Percentiles rank a stretch among this genome's conserved stretches.
Conservation (phyloP, 2,797 vertebrate genomes). For the Lerista edwardsae region DNA sequence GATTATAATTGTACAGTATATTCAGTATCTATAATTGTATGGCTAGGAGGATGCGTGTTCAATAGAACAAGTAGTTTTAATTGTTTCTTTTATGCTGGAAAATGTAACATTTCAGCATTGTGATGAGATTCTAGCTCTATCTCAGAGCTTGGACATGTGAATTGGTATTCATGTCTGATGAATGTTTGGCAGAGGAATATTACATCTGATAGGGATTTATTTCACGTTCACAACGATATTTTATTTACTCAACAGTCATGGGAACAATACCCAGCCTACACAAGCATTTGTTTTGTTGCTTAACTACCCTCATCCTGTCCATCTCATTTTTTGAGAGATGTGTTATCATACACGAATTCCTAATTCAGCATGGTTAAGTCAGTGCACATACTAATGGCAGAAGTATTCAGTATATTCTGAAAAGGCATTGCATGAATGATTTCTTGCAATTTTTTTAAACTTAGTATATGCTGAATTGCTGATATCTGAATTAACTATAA, state of each 20-base stretch:
- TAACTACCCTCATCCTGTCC: background rate
- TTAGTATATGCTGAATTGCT: background rate
- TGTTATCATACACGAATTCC: background rate
- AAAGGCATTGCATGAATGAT: background rate
- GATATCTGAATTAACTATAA: background rate
- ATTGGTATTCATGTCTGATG: slow-evolving; percentile 69
- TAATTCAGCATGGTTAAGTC: slow-evolving; percentile 10
- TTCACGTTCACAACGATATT: slow-evolving; percentile 66
- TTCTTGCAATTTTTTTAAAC: slow-evolving; percentile 20
- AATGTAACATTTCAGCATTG: slow-evolving; percentile 48
- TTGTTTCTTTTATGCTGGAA: slow-evolving; percentile 43
- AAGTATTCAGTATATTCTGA: slow-evolving; percentile 39
- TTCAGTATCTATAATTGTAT: too few relatives aligned
- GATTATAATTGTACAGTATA: too few relatives aligned
- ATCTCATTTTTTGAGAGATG: too few relatives aligned
- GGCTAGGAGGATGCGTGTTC: background rate
- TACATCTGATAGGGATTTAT: slow-evolving; percentile 66
- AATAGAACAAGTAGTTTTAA: background rate
- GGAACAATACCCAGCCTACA: slow-evolving; percentile 10
- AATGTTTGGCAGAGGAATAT: slow-evolving; percentile 65
- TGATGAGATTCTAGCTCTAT: slow-evolving; percentile 66
- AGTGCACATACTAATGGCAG: background rate
- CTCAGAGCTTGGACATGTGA: slow-evolving; percentile 72
- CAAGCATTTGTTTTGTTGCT: background rate
- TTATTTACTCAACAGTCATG: slow-evolving; percentile 45